phyloP scores from a whole-genome alignment of 2,888 invertebrate species.

The Platynereis dumerilii region DNA sequence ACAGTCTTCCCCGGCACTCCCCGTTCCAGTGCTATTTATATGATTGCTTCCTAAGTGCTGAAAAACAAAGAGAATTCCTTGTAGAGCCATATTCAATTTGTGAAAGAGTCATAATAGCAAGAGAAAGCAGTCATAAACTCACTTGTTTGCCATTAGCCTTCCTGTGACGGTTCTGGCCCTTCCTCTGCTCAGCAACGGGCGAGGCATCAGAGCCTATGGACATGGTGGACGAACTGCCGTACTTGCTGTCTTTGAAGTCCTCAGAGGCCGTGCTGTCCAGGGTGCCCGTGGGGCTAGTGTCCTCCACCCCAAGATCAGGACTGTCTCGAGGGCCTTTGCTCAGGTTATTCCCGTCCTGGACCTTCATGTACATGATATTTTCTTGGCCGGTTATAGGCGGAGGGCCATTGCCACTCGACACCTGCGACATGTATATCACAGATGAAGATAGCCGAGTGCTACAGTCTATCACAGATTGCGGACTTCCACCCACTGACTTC shows the following conservation, averaged over 20 bases:
- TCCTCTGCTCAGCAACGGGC: constrained; percentile 15
- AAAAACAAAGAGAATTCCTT: not conserved
- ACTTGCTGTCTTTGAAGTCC: constrained; percentile 27
- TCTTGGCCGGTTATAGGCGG: not conserved
- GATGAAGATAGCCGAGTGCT: not conserved
- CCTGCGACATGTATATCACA: not conserved
- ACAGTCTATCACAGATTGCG: not conserved
- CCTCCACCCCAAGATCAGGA: constrained; percentile 27
- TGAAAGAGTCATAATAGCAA: not conserved
- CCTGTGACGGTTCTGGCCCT: not conserved
- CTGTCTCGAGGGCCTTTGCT: constrained; percentile 15
- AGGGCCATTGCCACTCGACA: not conserved
- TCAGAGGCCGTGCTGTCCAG: constrained; percentile 26
- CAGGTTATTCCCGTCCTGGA: not conserved
- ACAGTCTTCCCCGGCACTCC: constrained; percentile 47
- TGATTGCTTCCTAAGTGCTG: too few species aligned
- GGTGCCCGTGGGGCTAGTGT: constrained; percentile 25
- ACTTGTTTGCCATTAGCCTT: too few species aligned
- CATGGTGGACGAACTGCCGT: constrained; percentile 28
- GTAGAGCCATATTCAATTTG: not conserved
- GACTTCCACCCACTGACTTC: not conserved
- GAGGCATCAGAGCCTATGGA: constrained; percentile 28
- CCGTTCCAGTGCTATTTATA: too few species aligned
- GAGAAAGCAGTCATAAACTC: too few species aligned
- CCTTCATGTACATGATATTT: not conserved